Base-by-base conservation (phyloP, 2,113 vertebrate genomes). In the Psittacula cyanocephala region DNA sequence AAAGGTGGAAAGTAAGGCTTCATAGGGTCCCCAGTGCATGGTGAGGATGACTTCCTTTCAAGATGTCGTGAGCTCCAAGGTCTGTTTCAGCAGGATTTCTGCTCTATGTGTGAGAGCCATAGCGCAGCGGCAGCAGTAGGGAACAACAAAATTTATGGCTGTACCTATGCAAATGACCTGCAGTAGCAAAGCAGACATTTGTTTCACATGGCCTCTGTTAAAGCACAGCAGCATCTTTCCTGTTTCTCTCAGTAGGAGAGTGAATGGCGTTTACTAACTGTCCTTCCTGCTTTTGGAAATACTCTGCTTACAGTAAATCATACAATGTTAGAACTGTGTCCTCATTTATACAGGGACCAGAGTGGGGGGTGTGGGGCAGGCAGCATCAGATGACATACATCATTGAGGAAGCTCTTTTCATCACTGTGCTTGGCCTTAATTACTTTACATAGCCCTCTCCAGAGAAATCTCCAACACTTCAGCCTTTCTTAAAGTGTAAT, bases 111-210 rank as follows among this genome's bases (percentile, higher is more conserved):
- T 18, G 60, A 86, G 81, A 64, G 65, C 37, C 0, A 0, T 43
- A n/a, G 59, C 1, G 24, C 89, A 8, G 11, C 0, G 2, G 57
- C 44, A 89, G 16, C 93, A 75, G 63, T 10, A 70, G 85, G 90
- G 80, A 94, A 75, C 86, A 77, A 13, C 18, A 52, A 3, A 60
- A 95, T 95, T 90, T 44, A 86, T 84, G 62, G 72, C 39, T 92
- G 72, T 96, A 78, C 81, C 96, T 91, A 25, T 84, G 84, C 89
- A 96, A 94, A 96, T 79, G 83, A 79, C 86, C 93, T 64, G 83
- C 88, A 72, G 77, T 31, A 72, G 68, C 72, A 93, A 76, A 93
- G 76, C 77, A 79, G 77, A 50, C 65, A 11, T 95, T 94, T 90
- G 55, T 93, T 93, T 81, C 65, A 8, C 3, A 1, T 12, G 68